phyloP scores from a whole-genome alignment of 2,113 vertebrate species.

The Genyomyrus donnyi region DNA sequence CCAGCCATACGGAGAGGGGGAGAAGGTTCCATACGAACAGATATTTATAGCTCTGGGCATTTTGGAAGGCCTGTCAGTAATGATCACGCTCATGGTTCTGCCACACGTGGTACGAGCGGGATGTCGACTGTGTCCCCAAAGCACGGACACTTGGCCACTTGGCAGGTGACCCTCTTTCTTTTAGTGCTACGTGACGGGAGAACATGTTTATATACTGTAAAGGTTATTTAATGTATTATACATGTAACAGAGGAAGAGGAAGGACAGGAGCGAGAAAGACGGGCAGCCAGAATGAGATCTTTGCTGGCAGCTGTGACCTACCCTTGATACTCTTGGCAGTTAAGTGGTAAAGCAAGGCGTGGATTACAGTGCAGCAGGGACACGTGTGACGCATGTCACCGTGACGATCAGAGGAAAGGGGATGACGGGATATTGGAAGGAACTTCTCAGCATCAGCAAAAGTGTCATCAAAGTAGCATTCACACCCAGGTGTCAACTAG shows the following conservation, averaged over 20 bases:
- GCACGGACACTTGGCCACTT: not conserved
- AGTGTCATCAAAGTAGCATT: not conserved
- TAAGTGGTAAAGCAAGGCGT: not conserved
- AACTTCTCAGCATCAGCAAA: not conserved
- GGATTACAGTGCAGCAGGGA: not conserved
- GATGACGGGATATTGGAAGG: not conserved
- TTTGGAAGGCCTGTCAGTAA: not conserved
- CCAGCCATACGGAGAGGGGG: constrained; percentile 1
- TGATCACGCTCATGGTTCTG: not conserved
- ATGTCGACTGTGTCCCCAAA: not conserved
- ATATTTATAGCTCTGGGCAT: constrained; percentile 5
- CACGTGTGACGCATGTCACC: not conserved
- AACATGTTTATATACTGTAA: not conserved
- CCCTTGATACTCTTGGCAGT: not conserved
- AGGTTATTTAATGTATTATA: not conserved
- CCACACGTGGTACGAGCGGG: not conserved
- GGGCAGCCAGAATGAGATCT: not conserved
- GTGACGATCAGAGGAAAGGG: not conserved
- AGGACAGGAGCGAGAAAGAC: not conserved
- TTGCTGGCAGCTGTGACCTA: not conserved
- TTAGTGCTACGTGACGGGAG: not conserved
- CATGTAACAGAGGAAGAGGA: not conserved
- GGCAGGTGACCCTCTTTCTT: not conserved
- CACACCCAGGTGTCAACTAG: not conserved
- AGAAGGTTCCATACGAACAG: not conserved